Evolutionary conservation across 2,797 vertebrate species (phyloP).

Genomic region (Lophotriccus pileatus): DNA sequence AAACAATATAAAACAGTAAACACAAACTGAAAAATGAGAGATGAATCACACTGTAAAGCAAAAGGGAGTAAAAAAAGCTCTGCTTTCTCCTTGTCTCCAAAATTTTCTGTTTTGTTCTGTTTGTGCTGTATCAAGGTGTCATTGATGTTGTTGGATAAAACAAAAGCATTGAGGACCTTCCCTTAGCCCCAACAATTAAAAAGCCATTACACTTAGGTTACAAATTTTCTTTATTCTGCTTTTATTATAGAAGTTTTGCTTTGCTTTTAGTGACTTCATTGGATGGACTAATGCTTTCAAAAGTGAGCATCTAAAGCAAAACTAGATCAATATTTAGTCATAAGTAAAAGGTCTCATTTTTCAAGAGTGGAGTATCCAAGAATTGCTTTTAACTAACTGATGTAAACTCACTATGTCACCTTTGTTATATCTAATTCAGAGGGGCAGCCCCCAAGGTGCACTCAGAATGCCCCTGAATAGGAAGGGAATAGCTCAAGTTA

Average conservation of each 20-base stretch:
- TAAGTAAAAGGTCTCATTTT: neutral
- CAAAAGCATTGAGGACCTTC: neutral
- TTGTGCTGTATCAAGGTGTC: neutral
- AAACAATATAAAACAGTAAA: neutral
- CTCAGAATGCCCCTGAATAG: neutral
- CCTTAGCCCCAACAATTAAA: neutral
- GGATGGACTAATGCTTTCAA: neutral
- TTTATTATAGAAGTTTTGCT: neutral
- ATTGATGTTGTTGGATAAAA: neutral
- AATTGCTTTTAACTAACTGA: neutral
- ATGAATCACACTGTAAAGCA: neutral
- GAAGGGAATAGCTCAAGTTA: neutral
- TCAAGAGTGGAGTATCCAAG: neutral
- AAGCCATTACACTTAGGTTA: neutral
- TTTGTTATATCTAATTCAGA: neutral
- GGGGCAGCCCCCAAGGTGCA: neutral
- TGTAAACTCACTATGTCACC: neutral
- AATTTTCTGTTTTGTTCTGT: neutral
- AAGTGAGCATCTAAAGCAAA: neutral
- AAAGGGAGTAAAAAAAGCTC: neutral
- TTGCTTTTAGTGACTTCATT: neutral
- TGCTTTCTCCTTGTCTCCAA: neutral
- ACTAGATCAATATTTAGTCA: neutral
- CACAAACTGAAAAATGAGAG: neutral
- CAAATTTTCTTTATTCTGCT: neutral